phyloP scores from a whole-genome alignment of 2,113 vertebrate genomes.

The Bos indicus region DNA sequence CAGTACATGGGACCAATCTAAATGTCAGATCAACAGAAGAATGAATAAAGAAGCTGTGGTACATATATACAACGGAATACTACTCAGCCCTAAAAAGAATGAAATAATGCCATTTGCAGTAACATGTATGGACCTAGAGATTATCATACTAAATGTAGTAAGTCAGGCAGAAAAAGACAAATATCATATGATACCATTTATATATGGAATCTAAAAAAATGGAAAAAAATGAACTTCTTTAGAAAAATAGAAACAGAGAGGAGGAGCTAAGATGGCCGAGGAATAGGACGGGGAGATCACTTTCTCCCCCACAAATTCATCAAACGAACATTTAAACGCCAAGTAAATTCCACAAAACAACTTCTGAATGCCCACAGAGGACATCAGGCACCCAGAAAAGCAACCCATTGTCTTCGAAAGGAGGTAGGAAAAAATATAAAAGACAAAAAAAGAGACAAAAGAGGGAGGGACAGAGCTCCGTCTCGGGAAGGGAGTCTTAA shows the following conservation, averaged over 20 bases:
- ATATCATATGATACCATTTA: neutral
- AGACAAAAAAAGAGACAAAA: too few relatives aligned
- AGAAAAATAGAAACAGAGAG: neutral
- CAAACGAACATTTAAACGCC: too few relatives aligned
- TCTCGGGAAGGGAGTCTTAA: too few relatives aligned
- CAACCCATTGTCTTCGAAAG: too few relatives aligned
- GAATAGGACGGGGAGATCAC: too few relatives aligned
- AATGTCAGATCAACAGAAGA: neutral
- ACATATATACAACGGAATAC: neutral
- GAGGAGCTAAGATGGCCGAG: too few relatives aligned
- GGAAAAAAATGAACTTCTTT: neutral
- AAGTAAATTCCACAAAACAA: too few relatives aligned
- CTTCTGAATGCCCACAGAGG: too few relatives aligned
- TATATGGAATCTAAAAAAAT: neutral
- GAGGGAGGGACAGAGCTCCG: too few relatives aligned
- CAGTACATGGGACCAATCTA: neutral
- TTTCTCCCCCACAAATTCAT: too few relatives aligned
- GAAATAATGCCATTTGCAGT: neutral
- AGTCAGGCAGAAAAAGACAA: neutral
- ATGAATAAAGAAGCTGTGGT: neutral
- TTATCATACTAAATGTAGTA: neutral
- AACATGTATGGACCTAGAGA: neutral
- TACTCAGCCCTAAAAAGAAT: neutral
- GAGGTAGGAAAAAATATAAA: too few relatives aligned
- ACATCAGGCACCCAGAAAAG: too few relatives aligned